These are phyloP conservation scores for Cladopsammia gracilis DNA, from an alignment of 64 coral and sea anemone species.

Conservation along the genomic window DNA sequence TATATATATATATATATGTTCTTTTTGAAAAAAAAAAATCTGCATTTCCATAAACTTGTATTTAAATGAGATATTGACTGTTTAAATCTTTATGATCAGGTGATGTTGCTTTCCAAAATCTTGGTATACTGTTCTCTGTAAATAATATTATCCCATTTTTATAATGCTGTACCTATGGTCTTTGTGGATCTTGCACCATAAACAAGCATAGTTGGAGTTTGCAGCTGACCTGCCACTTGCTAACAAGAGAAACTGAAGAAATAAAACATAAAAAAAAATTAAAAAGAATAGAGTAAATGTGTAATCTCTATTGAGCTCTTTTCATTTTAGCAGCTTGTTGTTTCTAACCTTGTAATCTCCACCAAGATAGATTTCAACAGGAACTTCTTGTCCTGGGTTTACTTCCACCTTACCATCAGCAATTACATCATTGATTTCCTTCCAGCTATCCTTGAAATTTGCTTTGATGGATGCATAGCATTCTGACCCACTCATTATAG, in stretches of 20 bases:
- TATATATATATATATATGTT: no score
- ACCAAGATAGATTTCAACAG: slow-evolving; percentile 41
- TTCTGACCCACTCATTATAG: not conserved
- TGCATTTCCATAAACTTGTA: no score
- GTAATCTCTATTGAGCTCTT: not conserved
- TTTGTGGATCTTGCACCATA: slow-evolving; percentile 53
- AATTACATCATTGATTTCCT: not conserved
- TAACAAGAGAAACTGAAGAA: no score
- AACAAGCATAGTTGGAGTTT: slow-evolving; percentile 46
- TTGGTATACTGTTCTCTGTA: no score
- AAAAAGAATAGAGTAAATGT: no score
- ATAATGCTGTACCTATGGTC: slow-evolving; percentile 34
- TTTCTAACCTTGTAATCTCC: slow-evolving; percentile 29
- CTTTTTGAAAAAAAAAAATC: no score
- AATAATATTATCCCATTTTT: no score
- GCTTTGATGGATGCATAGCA: not conserved
- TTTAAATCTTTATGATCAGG: no score
- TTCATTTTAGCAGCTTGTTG: not conserved
- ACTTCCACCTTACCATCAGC: not conserved
- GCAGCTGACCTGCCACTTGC: slow-evolving; percentile 30
- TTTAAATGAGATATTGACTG: no score
- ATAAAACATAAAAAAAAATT: no score
- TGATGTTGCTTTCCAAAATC: no score
- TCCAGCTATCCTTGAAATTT: not conserved
- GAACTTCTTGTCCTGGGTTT: not conserved